Evolutionary conservation across 1,140 invertebrate species (phyloP), one percentile per base, ranked within the genome.

Genomic region (Aphaenogaster rudis): DNA sequence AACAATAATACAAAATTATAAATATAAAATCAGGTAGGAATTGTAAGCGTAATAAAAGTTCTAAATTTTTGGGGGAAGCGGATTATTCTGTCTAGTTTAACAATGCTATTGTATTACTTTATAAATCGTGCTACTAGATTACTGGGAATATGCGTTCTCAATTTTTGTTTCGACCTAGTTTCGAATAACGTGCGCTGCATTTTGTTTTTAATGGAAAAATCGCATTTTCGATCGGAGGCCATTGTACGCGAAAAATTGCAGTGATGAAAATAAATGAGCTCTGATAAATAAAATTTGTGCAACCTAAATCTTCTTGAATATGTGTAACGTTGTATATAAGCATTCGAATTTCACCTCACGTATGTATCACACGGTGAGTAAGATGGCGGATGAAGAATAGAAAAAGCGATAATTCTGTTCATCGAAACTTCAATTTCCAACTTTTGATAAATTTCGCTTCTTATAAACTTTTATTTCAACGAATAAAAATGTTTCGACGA

Each of bases 281-380:
- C 48, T 80, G 52, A 90, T 91, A 92, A 92, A 87, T 91, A 90
- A 92, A 90, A 92, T 88, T 90, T 48, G 48, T 74, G 33, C 59
- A 67, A 63, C 21, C 69, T 50, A 39, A 86, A 80, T 82, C 59
- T 76, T n/a, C 57, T 82, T 50, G 33, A 66, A 67, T 48, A 28
- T 48, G 66, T 66, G 59, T 21, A 5, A 57, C 28, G 17, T 17
- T 72, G 4, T 21, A 9, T 50, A 33, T 61, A 63, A 36, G 57
- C 21, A 6, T 57, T 85, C 61, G 48, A 42, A 54, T 81, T 90
- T 77, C 76, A 48, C 13, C 42, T 88, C 87, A 88, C 88, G 87
- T 88, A 81, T 57, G 45, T 63, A 50, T 69, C 36, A 48, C 59
- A 63, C 42, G 50, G 76, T 57, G 7, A 88, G 21, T 8, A 63